Conservation (phyloP, 2,888 invertebrate species). For the Neoascia interrupta region DNA sequence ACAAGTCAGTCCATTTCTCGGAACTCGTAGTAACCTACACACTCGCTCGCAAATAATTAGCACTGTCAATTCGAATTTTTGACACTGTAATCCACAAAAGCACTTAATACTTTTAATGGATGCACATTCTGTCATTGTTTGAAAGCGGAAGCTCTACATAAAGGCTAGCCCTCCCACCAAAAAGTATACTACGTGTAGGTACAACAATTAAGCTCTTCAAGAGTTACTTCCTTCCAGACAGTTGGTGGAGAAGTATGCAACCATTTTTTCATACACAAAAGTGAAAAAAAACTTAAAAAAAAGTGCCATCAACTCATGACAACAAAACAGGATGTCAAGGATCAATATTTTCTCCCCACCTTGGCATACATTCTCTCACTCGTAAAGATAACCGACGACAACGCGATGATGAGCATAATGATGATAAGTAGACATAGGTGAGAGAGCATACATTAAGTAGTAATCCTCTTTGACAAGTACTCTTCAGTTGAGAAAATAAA, state of each 20-base stretch:
- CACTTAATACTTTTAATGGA: conserved; percentile 66
- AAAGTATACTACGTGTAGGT: conserved; percentile 17
- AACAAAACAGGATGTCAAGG: conserved; percentile 59
- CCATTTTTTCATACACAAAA: not conserved
- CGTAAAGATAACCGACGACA: conserved; percentile 18
- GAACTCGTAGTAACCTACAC: no score
- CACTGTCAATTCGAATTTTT: conserved; percentile 59
- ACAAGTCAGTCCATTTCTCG: no score
- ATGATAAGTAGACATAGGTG: conserved; percentile 60
- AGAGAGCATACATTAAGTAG: conserved; percentile 54
- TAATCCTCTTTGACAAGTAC: conserved; percentile 64
- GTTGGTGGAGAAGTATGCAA: not conserved
- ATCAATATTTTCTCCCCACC: conserved; percentile 19
- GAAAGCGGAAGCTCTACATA: not conserved
- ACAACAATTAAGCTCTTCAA: conserved; percentile 45
- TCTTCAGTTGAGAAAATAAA: conserved; percentile 27
- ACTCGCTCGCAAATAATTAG: no score
- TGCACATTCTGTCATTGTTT: conserved; percentile 41
- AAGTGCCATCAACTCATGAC: conserved; percentile 4
- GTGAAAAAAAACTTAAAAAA: conserved; percentile 25
- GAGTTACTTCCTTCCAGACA: conserved; percentile 29
- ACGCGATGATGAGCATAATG: conserved; percentile 49
- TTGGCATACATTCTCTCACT: no score
- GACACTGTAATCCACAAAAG: conserved; percentile 58
- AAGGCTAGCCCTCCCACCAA: not conserved